Evolutionary conservation across 1,140 invertebrate genomes (phyloP).

Genomic region (Zaprionus inermis): DNA sequence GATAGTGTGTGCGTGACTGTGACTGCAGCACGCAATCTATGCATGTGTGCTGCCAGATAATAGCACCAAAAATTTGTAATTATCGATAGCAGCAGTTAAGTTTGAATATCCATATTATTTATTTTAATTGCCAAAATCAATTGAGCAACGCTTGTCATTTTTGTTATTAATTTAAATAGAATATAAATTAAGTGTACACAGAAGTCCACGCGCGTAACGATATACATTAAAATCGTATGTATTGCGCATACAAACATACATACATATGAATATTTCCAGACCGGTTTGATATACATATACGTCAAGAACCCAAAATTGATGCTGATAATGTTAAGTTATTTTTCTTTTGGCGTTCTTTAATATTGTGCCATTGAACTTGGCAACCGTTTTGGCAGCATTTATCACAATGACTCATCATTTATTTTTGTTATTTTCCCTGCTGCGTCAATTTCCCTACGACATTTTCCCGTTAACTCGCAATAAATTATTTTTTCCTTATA

Average conservation of each 20-base stretch:
- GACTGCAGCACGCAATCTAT: no score
- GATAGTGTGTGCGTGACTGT: neutral
- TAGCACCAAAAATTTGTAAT: neutral
- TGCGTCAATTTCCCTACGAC: constrained; percentile 23
- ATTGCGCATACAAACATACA: neutral
- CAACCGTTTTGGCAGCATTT: constrained; percentile 21
- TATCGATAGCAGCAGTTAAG: neutral
- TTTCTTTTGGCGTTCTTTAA: constrained; percentile 18
- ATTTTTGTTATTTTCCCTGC: constrained; percentile 27
- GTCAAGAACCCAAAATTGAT: neutral
- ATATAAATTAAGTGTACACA: neutral
- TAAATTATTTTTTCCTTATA: constrained; percentile 29
- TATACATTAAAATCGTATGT: neutral
- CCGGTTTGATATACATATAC: constrained; percentile 21
- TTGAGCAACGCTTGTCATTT: no score
- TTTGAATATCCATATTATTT: neutral
- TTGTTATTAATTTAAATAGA: neutral
- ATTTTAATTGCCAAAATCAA: neutral
- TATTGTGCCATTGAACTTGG: constrained; percentile 26
- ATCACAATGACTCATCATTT: constrained; percentile 15
- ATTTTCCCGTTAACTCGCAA: constrained; percentile 53
- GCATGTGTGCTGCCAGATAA: no score
- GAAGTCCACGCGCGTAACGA: neutral
- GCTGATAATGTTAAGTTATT: constrained; percentile 2
- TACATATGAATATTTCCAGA: constrained; percentile 23